phyloP scores from a whole-genome alignment of 2,113 vertebrate species.

The Pseudolaguvia tuberculata region DNA sequence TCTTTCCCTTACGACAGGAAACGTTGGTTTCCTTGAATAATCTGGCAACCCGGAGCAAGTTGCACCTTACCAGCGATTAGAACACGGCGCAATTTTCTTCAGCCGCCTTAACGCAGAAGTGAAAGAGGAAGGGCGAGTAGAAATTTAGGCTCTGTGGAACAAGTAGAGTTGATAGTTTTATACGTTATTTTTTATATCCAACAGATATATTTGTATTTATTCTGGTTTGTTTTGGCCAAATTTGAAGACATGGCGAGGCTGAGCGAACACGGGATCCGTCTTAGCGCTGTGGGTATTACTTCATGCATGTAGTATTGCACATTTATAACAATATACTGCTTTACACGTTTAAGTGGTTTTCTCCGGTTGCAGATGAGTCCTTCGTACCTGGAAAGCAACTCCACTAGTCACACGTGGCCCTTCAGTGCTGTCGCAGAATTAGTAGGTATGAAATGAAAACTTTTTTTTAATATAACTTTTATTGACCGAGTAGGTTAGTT shows the following conservation, averaged over 20 bases:
- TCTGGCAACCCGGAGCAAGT: background rate
- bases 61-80: background rate
- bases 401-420: constrained; percentile 74
- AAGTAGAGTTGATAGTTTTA: background rate
- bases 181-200: background rate
- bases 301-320: background rate
- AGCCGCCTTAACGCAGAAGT: background rate
- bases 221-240: background rate
- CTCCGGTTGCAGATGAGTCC: constrained; percentile 69
- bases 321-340: background rate
- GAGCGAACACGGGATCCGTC: constrained; percentile 68
- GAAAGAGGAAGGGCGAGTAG: constrained; percentile 31
- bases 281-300: constrained; percentile 67
- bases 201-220: background rate
- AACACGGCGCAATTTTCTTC: background rate
- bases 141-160: background rate
- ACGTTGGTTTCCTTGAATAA: background rate
- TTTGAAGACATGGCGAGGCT: constrained; percentile 64
- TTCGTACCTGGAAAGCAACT: constrained; percentile 75
- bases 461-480: no score
- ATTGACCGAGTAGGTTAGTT: no score
- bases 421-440: constrained; percentile 76
- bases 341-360: background rate
- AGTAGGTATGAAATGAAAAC: constrained; percentile 56
- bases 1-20: no score